Evolutionary conservation across 2,797 vertebrate species (phyloP).

Genomic region (Rhabdomys pumilio): DNA sequence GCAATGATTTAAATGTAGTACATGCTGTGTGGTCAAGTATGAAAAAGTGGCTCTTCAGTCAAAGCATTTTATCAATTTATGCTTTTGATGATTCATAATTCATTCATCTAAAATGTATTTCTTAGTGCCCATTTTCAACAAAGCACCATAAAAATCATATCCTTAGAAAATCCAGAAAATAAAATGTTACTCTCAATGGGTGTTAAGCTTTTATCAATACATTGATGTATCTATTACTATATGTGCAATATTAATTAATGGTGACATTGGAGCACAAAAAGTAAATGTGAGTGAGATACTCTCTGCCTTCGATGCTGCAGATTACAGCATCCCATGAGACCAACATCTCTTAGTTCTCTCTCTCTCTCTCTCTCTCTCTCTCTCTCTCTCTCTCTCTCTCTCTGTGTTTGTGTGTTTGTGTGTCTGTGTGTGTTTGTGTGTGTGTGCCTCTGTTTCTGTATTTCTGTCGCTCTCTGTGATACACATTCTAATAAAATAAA

Average conservation of each 20-base stretch:
- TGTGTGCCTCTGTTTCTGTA: background rate
- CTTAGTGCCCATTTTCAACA: background rate
- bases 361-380: background rate
- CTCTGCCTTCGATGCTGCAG: background rate
- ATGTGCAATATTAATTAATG: background rate
- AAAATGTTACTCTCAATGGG: background rate
- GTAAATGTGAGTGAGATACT: background rate
- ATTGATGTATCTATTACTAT: background rate
- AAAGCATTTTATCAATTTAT: conserved; percentile 50
- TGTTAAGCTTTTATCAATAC: conserved; percentile 13
- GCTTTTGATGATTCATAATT: conserved; percentile 24
- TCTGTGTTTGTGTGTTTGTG: no score
- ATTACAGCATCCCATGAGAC: background rate
- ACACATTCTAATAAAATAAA: background rate
- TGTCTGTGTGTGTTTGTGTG: accelerated
- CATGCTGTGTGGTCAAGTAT: background rate
- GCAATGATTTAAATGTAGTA: conserved; percentile 61
- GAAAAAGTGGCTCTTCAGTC: background rate
- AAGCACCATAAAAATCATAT: background rate
- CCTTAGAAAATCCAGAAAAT: conserved; percentile 29
- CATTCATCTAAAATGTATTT: conserved; percentile 26
- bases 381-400: background rate
- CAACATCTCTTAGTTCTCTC: background rate
- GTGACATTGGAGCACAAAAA: background rate
- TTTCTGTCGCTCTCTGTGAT: background rate